Evolutionary conservation across 1,140 invertebrate genomes (phyloP).

Genomic region (Saccostrea echinata): DNA sequence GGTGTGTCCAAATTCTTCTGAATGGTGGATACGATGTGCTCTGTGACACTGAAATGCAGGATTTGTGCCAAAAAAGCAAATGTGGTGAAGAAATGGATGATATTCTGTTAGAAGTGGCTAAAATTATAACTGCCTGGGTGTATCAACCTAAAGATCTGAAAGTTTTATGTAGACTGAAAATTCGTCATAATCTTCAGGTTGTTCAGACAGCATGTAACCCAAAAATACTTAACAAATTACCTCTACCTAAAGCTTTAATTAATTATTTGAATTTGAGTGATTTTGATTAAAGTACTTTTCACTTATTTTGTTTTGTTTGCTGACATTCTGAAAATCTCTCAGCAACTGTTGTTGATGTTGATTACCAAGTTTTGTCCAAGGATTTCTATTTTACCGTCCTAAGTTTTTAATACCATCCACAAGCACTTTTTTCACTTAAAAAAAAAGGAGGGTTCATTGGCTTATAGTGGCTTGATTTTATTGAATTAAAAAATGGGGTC

Average conservation of each 20-base stretch:
- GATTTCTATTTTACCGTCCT: no score
- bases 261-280: constrained; percentile 14
- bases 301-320: no score
- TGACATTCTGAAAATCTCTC: no score
- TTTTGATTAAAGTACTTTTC: not conserved
- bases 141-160: not conserved
- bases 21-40: not conserved
- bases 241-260: not conserved
- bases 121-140: not conserved
- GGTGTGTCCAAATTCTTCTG: constrained; percentile 2
- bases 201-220: not conserved
- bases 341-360: no score
- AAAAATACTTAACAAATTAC: not conserved
- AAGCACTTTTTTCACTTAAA: no score
- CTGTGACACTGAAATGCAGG: not conserved
- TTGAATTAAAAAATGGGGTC: no score
- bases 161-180: not conserved
- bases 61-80: not conserved
- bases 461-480: no score
- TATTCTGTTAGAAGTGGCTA: not conserved
- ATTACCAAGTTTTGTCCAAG: no score
- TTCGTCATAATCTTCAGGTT: not conserved
- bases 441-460: no score
- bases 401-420: no score
- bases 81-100: not conserved